Percentiles rank a stretch among this genome's conserved stretches.
phyloP scores from a whole-genome alignment of 2,113 vertebrate genomes.

The Emberiza fucata region DNA sequence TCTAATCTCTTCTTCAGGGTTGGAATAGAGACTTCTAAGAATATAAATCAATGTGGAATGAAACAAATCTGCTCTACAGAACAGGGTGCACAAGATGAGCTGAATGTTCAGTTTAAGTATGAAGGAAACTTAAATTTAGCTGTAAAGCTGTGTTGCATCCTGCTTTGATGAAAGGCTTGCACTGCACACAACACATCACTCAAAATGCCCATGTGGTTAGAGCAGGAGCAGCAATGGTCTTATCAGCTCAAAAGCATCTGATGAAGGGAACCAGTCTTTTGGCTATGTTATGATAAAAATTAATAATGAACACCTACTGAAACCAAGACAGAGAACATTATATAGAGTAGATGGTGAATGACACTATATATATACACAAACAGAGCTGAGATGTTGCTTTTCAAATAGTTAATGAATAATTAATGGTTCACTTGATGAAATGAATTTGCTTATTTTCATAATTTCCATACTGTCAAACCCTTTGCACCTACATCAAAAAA shows the following conservation, averaged over 20 bases:
- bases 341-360: neutral
- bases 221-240: neutral
- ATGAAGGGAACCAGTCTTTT: neutral
- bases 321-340: neutral
- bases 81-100: neutral
- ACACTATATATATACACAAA: neutral
- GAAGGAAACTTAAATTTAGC: neutral
- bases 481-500: neutral
- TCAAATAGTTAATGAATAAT: slow-evolving; percentile 11
- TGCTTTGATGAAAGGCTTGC: neutral
- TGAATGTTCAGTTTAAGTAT: neutral
- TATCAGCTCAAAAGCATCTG: neutral
- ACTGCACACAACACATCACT: neutral
- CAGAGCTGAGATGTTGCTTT: neutral
- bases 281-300: neutral
- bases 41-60: neutral
- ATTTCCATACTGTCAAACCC: slow-evolving; percentile 3
- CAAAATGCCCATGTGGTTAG: accelerated
- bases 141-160: neutral
- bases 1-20: neutral
- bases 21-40: neutral
- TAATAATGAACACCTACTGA: neutral
- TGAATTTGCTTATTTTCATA: slow-evolving; percentile 23
- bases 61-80: neutral
- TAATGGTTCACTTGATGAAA: neutral